Evolutionary conservation across 2,888 invertebrate genomes (phyloP), one percentile per base, ranked within the genome.

Genomic region (Nomada flava): DNA sequence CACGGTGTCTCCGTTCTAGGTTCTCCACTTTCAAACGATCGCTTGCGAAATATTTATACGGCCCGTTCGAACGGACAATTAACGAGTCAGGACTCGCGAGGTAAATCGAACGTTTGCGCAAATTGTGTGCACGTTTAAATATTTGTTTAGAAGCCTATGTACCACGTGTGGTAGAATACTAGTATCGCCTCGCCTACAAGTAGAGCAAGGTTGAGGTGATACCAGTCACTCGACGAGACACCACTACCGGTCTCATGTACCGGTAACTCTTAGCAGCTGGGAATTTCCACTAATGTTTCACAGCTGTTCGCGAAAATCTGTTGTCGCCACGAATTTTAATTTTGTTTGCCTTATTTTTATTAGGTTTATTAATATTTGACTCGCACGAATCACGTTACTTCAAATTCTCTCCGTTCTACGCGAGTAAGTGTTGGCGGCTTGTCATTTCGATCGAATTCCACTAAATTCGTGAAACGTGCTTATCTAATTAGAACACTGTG

Each of bases 181-280:
- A 60, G 29, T 44, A 52, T 53, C 44, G 78, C 70, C 62, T 84
- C 63, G 71, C 20, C 47, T 59, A 69, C 52, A 87, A 86, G 76
- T 88, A 52, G 83, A 83, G 88, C 88, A 86, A 88, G 86, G 87
- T 88, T 86, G 81, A 88, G 83, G 81, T 83, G 84, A 87, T 87
- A 84, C 77, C 60, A 47, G 82, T 83, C 81, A 79, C 72, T 69
- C 62, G 65, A 10, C 74, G 20, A 79, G 71, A 74, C 59, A 60
- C 71, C 53, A 29, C 75, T 83, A 73, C 80, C 84, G 74, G 78
- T 77, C 77, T 80, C 74, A 77, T 57, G 59, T 73, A 62, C 59
- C 63, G 64, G 69, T 81, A 57, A 62, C 23, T 64, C 47, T 60
- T 52, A 52, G 57, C 67, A 75, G 84, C 72, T 68, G 62, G 44